Evolutionary conservation across 2,888 invertebrate genomes (phyloP), one percentile per base, ranked within the genome.

Genomic region (Tenthredo amoena): DNA sequence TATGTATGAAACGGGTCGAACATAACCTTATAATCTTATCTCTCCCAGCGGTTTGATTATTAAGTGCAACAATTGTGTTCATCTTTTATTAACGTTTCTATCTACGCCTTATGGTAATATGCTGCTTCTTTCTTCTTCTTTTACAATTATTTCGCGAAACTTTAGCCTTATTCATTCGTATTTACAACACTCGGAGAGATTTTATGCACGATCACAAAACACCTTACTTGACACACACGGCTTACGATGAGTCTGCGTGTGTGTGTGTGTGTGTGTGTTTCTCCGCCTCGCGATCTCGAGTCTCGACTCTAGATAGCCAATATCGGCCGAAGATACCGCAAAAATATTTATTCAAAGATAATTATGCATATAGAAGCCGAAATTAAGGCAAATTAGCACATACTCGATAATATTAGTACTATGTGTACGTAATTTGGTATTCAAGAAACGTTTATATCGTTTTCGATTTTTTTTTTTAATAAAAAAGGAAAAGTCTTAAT

Each of bases 11-110:
- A 82, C 26, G 10, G n/a, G 10, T 21, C n/a, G 37, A 65, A 82
- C 88, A 88, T 87, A 88, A 94, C 94, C 94, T 94, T 86, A 94
- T 94, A 86, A 94, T 90, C 92, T 94, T 94, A 87, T 95, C 94
- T 86, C 94, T 91, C 40, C 95, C 94, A 68, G 93, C 94, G n/a
- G 94, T 94, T 91, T 94, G 94, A 87, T 93, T 93, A 87, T 94
- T 94, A 86, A 95, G 87, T 89, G 93, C 94, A 82, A 94, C 91
- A 87, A 94, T 88, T 72, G 91, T 90, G 85, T 95, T 94, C 94
- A 95, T 95, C 12, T 31, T 81, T 55, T n/a, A 50, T 7, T 6
- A 15, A 15, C 26, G 7, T 6, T 18, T 31, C 62, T 37, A 37
- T 62, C 15, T 40, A 37, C 81, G 37, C 65, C 21, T 37, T 55